phyloP scores from a whole-genome alignment of 2,888 invertebrate genomes.

The Antitype chi region DNA sequence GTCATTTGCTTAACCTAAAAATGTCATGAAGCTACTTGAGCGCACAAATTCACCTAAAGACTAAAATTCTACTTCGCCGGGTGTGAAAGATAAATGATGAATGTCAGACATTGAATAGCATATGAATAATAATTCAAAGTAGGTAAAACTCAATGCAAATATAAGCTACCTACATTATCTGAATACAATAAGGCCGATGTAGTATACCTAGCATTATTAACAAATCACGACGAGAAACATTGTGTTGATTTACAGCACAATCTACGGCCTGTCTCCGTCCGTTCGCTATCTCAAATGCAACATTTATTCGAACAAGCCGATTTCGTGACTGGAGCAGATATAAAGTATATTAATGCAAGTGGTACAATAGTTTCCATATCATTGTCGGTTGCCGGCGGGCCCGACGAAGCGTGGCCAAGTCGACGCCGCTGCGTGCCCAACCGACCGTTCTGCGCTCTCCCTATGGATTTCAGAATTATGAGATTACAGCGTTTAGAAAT shows the following conservation, averaged over 20 bases:
- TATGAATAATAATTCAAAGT: constrained; percentile 35
- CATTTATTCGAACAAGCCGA: constrained; percentile 66
- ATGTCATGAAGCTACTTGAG: constrained; percentile 54
- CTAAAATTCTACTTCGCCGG: constrained; percentile 21
- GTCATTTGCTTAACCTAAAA: constrained; percentile 69
- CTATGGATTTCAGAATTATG: constrained; percentile 74
- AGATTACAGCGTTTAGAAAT: constrained; percentile 63
- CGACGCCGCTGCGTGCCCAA: constrained; percentile 72
- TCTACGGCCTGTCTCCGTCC: constrained; percentile 55
- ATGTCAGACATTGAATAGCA: constrained; percentile 26
- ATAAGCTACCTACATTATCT: constrained; percentile 28
- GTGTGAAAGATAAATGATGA: constrained; percentile 34
- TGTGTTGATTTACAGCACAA: constrained; percentile 67
- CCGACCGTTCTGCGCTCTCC: constrained; percentile 77
- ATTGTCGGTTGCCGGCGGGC: constrained; percentile 71
- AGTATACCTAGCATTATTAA: constrained; percentile 52
- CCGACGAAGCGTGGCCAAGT: constrained; percentile 79
- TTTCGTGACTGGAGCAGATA: constrained; percentile 73
- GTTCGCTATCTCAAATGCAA: constrained; percentile 65
- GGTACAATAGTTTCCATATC: constrained; percentile 78
- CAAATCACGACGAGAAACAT: constrained; percentile 66
- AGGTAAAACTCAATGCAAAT: constrained; percentile 30
- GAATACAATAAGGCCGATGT: constrained; percentile 38
- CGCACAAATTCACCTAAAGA: constrained; percentile 27
- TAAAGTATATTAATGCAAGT: constrained; percentile 71